Base-by-base conservation (phyloP, 2,888 invertebrate species). In the Pristionchus japonicus region DNA sequence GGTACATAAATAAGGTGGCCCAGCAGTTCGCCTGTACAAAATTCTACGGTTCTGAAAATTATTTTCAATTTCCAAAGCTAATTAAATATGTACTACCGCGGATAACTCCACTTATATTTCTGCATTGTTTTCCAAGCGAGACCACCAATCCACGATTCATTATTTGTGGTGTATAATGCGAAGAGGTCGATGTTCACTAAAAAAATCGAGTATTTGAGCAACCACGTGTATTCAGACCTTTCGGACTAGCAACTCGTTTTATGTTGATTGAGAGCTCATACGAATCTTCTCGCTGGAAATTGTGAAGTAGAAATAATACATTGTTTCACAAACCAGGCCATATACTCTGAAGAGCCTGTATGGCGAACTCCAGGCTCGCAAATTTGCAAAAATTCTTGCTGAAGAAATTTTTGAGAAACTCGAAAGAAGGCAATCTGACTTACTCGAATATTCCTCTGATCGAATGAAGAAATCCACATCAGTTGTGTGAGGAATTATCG, bases 41-140 rank as follows among this genome's bases (percentile, higher is more conserved):
- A 64, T 64, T 64, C 64, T 17, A 9, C 11, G 7, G n/a, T 17
- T 27, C 64, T 64, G n/a, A 23, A 64, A 20, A 64, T n/a, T 17
- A n/a, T 9, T 27, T n/a, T 27, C 17, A 17, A 17, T 64, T 64
- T n/a, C n/a, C n/a, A n/a, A n/a, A n/a, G n/a, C n/a, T n/a, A n/a
- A n/a, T n/a, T n/a, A n/a, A n/a, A n/a, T n/a, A n/a, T n/a, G n/a
- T n/a, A n/a, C 27, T 27, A 64, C 64, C 11, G n/a, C 27, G 64
- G 64, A 64, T 64, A 64, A 23, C n/a, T 64, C 64, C 64, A 64
- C 27, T 64, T 64, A n/a, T 64, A 64, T 64, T 64, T 64, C 64
- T 64, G 23, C n/a, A 13, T 64, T 23, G 23, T 27, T 7, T 64
- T 17, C 64, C 64, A 64, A 9, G 64, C 64, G 7, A 64, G 64